These are phyloP conservation scores for Uria lomvia DNA, from an alignment of 2,113 vertebrate genomes.

Conservation along the genomic window DNA sequence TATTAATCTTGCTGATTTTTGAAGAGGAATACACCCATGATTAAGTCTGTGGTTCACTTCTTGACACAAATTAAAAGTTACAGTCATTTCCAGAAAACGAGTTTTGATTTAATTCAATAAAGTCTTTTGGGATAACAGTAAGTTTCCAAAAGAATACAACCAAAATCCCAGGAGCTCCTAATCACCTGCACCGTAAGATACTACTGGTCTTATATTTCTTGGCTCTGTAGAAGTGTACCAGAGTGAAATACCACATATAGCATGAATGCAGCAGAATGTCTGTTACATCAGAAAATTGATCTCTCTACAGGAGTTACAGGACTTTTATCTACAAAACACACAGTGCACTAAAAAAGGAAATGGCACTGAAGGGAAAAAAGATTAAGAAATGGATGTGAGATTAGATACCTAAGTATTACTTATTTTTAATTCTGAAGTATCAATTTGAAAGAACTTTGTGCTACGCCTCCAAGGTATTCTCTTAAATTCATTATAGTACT, in stretches of 20 bases:
- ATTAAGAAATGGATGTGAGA: not conserved
- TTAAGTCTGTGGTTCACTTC: not conserved
- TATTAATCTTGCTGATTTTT: not conserved
- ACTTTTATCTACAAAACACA: not conserved
- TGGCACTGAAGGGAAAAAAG: not conserved
- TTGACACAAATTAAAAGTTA: not conserved
- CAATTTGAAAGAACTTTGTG: not conserved
- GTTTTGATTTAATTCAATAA: not conserved
- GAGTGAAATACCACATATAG: not conserved
- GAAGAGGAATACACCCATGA: not conserved
- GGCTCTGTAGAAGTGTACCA: not conserved
- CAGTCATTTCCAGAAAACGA: not conserved
- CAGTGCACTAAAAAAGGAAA: not conserved
- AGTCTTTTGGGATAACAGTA: not conserved
- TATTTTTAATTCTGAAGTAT: not conserved
- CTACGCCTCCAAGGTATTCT: not conserved
- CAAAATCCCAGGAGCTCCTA: not conserved
- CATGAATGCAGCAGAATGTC: not conserved
- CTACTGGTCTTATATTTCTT: not conserved
- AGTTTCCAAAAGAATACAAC: not conserved
- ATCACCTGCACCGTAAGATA: not conserved
- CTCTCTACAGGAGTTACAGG: not conserved
- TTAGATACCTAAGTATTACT: not conserved
- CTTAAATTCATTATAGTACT: not conserved
- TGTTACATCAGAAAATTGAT: not conserved